phyloP scores from a whole-genome alignment of 2,888 invertebrate genomes.

The Octodonta nipae region DNA sequence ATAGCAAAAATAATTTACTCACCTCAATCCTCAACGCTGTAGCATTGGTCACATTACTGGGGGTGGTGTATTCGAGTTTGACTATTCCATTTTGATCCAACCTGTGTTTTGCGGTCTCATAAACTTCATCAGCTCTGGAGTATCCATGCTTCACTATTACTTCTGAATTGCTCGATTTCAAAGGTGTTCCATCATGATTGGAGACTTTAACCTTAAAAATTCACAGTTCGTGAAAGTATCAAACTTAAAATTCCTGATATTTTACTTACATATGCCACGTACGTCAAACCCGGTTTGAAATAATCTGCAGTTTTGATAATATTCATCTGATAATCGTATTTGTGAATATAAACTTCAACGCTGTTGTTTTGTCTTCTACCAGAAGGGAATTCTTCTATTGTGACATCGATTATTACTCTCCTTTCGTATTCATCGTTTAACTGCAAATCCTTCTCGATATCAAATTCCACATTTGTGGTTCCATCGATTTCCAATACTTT shows the following conservation, averaged over 20 bases:
- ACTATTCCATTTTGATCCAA: conserved; percentile 53
- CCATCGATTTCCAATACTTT: conserved; percentile 58
- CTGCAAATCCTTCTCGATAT: conserved; percentile 59
- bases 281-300: conserved; percentile 79
- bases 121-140: conserved; percentile 43
- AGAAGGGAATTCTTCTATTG: conserved; percentile 81
- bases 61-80: conserved; percentile 48
- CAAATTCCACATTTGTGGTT: conserved; percentile 54
- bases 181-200: conserved; percentile 55
- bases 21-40: conserved; percentile 63
- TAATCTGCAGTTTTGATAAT: conserved; percentile 69
- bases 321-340: conserved; percentile 61
- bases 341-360: conserved; percentile 59
- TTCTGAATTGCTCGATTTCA: conserved; percentile 44
- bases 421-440: conserved; percentile 69
- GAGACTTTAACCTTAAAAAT: conserved; percentile 45
- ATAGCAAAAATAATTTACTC: no score
- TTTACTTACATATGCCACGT: conserved; percentile 59
- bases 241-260: neutral
- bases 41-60: conserved; percentile 42
- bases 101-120: conserved; percentile 39
- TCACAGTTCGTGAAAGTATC: neutral
- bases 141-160: conserved; percentile 50
- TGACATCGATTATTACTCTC: conserved; percentile 72
- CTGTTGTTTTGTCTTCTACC: conserved; percentile 69